These are phyloP conservation scores for Elachura formosa DNA, from an alignment of 2,113 vertebrate genomes.

Conservation along the genomic window DNA sequence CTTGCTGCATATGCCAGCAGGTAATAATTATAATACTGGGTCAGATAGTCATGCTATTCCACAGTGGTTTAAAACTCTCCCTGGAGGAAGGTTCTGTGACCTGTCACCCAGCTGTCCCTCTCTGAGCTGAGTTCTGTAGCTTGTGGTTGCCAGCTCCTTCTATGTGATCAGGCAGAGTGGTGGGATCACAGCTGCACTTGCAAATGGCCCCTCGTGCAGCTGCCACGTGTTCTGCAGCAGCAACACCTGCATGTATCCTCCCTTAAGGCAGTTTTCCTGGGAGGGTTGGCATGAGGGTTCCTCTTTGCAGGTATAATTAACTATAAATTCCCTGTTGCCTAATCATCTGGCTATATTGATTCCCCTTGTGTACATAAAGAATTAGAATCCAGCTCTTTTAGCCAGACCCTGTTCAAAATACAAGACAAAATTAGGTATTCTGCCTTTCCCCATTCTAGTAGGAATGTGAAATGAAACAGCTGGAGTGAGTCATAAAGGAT, in stretches of 20 bases:
- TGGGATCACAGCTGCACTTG: neutral
- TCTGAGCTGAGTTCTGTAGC: neutral
- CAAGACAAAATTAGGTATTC: neutral
- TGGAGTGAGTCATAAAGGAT: constrained; percentile 12
- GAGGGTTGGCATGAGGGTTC: fast-evolving
- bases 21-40: fast-evolving
- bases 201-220: neutral
- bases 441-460: neutral
- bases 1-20: neutral
- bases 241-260: neutral
- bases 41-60: neutral
- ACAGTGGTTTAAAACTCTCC: neutral
- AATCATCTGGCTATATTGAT: neutral
- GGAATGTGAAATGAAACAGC: neutral
- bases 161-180: neutral
- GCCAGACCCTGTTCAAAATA: neutral
- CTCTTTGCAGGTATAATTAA: neutral
- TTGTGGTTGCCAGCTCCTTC: neutral
- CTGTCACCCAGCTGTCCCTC: fast-evolving
- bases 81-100: neutral
- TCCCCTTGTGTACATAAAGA: fast-evolving
- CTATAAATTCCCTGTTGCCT: neutral
- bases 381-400: neutral
- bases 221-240: neutral
- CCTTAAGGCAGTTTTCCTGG: neutral